phyloP scores from a whole-genome alignment of 2,797 vertebrate species.

The Halcyon chelicuti region DNA sequence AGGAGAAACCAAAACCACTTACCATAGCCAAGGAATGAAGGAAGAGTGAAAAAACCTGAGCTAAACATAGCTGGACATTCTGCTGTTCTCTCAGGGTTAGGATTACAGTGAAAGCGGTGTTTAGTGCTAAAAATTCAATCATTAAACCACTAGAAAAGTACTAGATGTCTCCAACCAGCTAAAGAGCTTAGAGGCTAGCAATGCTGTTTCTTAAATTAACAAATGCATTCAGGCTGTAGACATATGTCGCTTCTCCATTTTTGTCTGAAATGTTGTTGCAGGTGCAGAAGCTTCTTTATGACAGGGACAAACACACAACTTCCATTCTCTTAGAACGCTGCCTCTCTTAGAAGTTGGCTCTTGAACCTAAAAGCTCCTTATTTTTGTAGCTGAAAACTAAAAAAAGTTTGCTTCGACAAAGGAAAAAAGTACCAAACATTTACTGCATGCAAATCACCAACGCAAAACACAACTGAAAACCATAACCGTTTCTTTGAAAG shows the following conservation, averaged over 20 bases:
- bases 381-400: neutral
- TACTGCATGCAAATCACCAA: neutral
- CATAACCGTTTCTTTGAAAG: neutral
- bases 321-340: no score
- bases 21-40: neutral
- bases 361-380: neutral
- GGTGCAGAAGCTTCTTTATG: neutral
- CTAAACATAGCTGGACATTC: slow-evolving; percentile 48
- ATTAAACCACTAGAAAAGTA: neutral
- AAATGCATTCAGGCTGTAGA: neutral
- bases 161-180: neutral
- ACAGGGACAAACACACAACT: neutral
- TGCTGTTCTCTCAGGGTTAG: neutral
- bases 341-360: neutral
- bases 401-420: neutral
- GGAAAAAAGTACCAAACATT: neutral
- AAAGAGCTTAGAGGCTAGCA: neutral
- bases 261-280: neutral
- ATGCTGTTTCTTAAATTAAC: slow-evolving; percentile 15
- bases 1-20: slow-evolving; percentile 2
- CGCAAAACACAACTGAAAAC: neutral
- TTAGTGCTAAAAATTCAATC: slow-evolving; percentile 27
- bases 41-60: neutral
- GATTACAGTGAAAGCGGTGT: neutral
- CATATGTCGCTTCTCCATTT: neutral